A percentile compares a stretch with the other conserved stretches of the same genome.
These are phyloP conservation scores for Nerophis lumbriciformis DNA, from an alignment of 2,113 vertebrate species.

Conservation along the genomic window DNA sequence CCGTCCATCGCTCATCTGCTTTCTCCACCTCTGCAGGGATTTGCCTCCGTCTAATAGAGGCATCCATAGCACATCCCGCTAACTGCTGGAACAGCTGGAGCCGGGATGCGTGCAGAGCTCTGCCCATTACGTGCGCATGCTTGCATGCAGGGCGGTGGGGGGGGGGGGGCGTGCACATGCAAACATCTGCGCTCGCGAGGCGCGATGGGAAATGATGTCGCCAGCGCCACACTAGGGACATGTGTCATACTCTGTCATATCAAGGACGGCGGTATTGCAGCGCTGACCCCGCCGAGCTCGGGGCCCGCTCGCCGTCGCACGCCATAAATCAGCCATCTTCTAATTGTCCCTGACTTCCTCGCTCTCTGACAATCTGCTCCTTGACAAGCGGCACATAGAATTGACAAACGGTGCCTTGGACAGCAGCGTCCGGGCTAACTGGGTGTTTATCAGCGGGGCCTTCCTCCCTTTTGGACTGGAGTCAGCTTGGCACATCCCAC, in stretches of 20 bases:
- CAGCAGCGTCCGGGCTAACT: constrained; percentile 5
- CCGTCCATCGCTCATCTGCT: constrained; percentile 30
- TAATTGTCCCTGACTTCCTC: constrained; percentile 56
- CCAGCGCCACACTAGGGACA: constrained; percentile 31
- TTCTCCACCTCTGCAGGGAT: constrained; percentile 45
- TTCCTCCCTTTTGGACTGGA: no score
- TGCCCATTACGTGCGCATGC: constrained; percentile 22
- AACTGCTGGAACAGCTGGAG: constrained; percentile 65
- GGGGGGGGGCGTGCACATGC: constrained; percentile 23
- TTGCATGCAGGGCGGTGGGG: not conserved
- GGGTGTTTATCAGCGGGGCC: no score
- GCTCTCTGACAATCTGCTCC: constrained; percentile 60
- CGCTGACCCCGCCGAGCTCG: not conserved
- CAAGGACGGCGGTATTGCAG: constrained; percentile 24
- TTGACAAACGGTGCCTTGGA: constrained; percentile 54
- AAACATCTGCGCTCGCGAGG: constrained; percentile 54
- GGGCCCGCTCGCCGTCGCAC: constrained; percentile 14
- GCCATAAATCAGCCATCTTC: constrained; percentile 55
- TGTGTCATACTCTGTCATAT: constrained; percentile 50
- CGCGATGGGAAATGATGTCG: constrained; percentile 52
- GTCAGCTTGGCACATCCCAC: no score
- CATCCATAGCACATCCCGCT: constrained; percentile 53
- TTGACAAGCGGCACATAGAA: constrained; percentile 56
- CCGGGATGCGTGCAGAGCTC: constrained; percentile 26
- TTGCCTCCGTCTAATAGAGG: constrained; percentile 59